A percentile compares a stretch with the other conserved stretches of the same genome.
These are phyloP conservation scores for Cacoxenus indagator DNA, from an alignment of 2,888 invertebrate genomes.

Conservation along the genomic window DNA sequence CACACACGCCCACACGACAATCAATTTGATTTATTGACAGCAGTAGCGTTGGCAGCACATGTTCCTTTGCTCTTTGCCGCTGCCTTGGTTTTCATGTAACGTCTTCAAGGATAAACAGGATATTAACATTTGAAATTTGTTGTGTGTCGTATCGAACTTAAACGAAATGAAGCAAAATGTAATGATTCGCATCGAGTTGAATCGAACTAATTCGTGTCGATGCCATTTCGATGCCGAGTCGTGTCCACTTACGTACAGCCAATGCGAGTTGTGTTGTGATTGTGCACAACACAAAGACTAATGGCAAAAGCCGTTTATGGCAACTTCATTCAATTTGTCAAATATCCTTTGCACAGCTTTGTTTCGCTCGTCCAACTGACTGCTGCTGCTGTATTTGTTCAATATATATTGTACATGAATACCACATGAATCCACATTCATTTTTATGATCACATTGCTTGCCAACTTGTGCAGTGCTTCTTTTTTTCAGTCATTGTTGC, in stretches of 20 bases:
- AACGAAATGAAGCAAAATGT: neutral
- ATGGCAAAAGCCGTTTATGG: slow-evolving; percentile 15
- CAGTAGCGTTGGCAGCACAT: neutral
- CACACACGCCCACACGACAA: too few relatives aligned
- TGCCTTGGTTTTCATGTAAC: neutral
- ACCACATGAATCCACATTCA: neutral
- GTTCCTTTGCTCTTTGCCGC: neutral
- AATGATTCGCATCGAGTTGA: neutral
- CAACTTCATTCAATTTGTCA: slow-evolving; percentile 17
- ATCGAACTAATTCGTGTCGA: neutral
- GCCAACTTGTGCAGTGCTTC: neutral
- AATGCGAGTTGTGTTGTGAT: neutral
- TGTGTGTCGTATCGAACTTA: neutral
- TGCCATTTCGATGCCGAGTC: too few relatives aligned
- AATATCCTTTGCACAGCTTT: slow-evolving; percentile 7
- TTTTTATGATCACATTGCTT: neutral
- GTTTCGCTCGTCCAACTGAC: too few relatives aligned
- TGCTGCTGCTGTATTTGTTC: neutral
- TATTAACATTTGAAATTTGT: slow-evolving; percentile 12
- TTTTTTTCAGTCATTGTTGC: neutral
- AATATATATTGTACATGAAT: neutral
- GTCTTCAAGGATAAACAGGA: slow-evolving; percentile 12
- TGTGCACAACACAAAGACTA: slow-evolving; percentile 11
- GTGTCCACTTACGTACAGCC: neutral
- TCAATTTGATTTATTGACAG: slow-evolving; percentile 10